Percentiles rank a stretch among this genome's conserved stretches.
These are phyloP conservation scores for Choreutis nemorana DNA, from an alignment of 2,888 invertebrate genomes.

Conservation along the genomic window DNA sequence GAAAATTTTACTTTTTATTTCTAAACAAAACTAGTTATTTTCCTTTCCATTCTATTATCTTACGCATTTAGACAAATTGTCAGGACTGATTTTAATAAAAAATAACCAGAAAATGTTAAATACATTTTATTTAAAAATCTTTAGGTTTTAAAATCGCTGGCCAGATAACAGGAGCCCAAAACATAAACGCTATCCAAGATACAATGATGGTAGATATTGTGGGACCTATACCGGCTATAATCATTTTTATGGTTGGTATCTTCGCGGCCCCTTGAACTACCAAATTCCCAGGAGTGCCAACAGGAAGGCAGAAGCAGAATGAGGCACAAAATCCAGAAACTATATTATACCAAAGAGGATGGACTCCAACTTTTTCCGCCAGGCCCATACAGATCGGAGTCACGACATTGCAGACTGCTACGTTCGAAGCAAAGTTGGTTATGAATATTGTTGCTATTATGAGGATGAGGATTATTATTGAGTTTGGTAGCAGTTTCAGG, in stretches of 20 bases:
- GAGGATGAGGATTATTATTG: constrained; percentile 6
- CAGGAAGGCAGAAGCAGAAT: constrained; percentile 54
- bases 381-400: constrained; percentile 38
- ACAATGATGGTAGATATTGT: constrained; percentile 25
- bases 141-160: too few relatives aligned
- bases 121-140: too few relatives aligned
- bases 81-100: too few relatives aligned
- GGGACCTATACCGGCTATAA: constrained; percentile 31
- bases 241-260: constrained; percentile 43
- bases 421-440: constrained; percentile 47
- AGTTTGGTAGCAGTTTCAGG: constrained; percentile 2
- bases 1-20: too few relatives aligned
- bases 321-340: constrained; percentile 35
- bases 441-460: constrained; percentile 26
- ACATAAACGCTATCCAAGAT: constrained; percentile 25
- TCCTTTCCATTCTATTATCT: too few relatives aligned
- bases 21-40: too few relatives aligned
- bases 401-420: constrained; percentile 37
- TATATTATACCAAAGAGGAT: constrained; percentile 40
- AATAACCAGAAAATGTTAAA: too few relatives aligned
- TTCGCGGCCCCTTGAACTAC: constrained; percentile 48
- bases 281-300: constrained; percentile 66
- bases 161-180: constrained; percentile 42
- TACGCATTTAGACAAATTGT: too few relatives aligned
- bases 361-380: constrained; percentile 26